These are phyloP conservation scores for Phymastichus coffea DNA, from an alignment of 1,140 invertebrate genomes.

Conservation along the genomic window DNA sequence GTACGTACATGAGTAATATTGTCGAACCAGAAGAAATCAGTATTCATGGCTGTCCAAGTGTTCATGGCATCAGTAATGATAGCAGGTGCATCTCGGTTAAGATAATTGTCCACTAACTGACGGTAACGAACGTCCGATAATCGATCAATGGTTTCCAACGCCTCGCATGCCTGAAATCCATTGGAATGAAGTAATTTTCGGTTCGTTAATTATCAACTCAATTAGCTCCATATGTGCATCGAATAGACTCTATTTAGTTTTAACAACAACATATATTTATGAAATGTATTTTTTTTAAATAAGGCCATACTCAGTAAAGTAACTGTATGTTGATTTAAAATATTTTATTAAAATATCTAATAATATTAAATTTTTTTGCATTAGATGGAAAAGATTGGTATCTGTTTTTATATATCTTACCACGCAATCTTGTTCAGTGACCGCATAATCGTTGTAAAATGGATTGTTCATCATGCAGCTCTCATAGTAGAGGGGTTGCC, in stretches of 20 bases:
- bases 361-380: no score
- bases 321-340: no score
- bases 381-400: no score
- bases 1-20: slow-evolving; percentile 63
- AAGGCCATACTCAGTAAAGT: no score
- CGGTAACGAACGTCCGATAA: slow-evolving; percentile 65
- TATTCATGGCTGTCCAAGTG: slow-evolving; percentile 66
- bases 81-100: slow-evolving; percentile 69
- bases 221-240: no score
- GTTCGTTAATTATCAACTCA: no score
- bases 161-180: slow-evolving; percentile 63
- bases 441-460: slow-evolving; percentile 58
- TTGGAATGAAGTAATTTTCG: slow-evolving; percentile 18
- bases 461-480: slow-evolving; percentile 72
- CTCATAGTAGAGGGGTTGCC: slow-evolving; percentile 75
- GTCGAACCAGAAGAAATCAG: slow-evolving; percentile 68
- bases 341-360: no score
- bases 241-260: no score
- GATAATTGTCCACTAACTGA: slow-evolving; percentile 66
- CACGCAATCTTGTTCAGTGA: slow-evolving; percentile 61
- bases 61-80: slow-evolving; percentile 72
- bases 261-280: no score
- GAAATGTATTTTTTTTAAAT: no score
- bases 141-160: slow-evolving; percentile 62
- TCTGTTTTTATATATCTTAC: no score